Base-by-base conservation (phyloP, 2,113 vertebrate genomes). In the Aegotheles bennettii region DNA sequence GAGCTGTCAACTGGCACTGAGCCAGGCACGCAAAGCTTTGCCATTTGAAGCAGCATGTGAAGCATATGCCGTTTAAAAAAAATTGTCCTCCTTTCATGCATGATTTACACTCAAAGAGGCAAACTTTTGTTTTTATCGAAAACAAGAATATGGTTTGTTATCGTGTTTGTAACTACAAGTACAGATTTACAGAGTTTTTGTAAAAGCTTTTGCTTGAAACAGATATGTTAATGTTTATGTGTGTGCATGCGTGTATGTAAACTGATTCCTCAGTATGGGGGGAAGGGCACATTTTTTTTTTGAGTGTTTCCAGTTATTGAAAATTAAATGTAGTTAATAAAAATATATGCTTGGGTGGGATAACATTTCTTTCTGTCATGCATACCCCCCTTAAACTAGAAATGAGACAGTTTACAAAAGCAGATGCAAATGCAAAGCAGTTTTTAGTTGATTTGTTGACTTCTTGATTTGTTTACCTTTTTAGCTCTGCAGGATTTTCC, bases 1-100 rank as follows among this genome's bases (percentile, higher is more conserved):
- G 99, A 99, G 99, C 98, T 98, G 98, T 98, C 98, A 98, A 95
- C 98, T 99, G 99, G 99, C 98, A 51, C 96, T 45, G 97, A 97
- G 98, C 99, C 99, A 99, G 98, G 97, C 99, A 99, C 98, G 97
- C 99, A 99, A 98, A 96, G 97, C 96, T 96, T 97, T 95, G 96
- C 92, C 94, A 92, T 97, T 97, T 97, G 95, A 94, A 97, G 95
- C 91, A 97, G 97, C 97, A 98, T 98, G 98, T 98, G 98, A 98
- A 98, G 98, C 98, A 98, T 98, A 97, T 98, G 97, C 97, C 98
- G 96, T 97, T 98, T 69, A 75, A 87, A 94, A 97, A 97, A 98
- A 98, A 97, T 33, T 97, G 96, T 97, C 96, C 94, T 97, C 93
- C 94, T 92, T 98, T 98, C 97, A 98, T 98, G 98, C 97, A 90